phyloP scores from a whole-genome alignment of 2,113 vertebrate genomes.

The Aplodontia rufa region DNA sequence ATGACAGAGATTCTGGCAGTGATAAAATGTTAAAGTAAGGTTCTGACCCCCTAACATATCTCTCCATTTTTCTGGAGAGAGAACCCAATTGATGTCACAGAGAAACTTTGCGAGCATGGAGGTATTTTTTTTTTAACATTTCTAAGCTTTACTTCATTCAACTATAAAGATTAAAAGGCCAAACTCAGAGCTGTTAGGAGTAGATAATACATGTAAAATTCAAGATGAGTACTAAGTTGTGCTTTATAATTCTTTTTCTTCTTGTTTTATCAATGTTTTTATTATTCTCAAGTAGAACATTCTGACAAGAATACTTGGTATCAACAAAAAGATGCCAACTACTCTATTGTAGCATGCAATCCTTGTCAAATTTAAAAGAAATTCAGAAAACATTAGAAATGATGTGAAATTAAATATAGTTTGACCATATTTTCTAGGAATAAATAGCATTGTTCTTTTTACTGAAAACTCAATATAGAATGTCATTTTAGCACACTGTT shows the following conservation, averaged over 20 bases:
- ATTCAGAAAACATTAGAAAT: background rate
- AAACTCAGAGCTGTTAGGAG: background rate
- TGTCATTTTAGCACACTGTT: background rate
- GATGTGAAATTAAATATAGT: constrained; percentile 39
- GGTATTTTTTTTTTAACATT: background rate
- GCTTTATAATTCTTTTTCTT: background rate
- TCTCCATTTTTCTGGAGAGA: background rate
- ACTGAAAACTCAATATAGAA: background rate
- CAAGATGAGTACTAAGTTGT: background rate
- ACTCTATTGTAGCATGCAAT: background rate
- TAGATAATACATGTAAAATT: background rate
- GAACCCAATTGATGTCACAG: background rate
- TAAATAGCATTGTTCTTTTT: background rate
- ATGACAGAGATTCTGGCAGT: background rate
- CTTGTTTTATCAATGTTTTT: background rate
- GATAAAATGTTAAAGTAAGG: background rate
- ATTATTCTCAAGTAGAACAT: constrained; percentile 21
- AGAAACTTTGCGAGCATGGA: background rate
- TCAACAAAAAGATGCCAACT: background rate
- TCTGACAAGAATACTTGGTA: background rate
- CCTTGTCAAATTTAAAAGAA: background rate
- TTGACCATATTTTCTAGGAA: background rate
- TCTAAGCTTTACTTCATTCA: background rate
- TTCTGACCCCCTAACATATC: background rate
- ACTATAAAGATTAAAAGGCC: background rate